Evolutionary conservation across 2,888 invertebrate genomes (phyloP), one percentile per base, ranked within the genome.

Genomic region (Iphiclides podalirius): DNA sequence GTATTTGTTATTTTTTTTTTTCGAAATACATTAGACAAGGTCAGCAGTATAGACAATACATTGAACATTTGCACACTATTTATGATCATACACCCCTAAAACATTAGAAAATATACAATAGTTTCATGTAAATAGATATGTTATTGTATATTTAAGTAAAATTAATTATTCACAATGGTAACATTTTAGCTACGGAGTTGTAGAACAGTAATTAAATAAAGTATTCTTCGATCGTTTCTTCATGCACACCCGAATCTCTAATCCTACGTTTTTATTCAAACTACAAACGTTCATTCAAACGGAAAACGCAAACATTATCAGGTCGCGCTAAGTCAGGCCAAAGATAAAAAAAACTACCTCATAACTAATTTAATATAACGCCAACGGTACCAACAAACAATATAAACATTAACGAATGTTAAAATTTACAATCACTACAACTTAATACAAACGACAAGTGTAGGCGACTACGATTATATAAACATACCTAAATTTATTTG

Each of bases 401-500:
- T 70, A 54, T 57, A 66, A 50, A 75, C 64, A 70, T 70, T 79
- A 79, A 83, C 81, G 60, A 60, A 70, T 67, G 66, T 81, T 86
- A 85, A 78, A 83, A 81, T 83, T 79, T 84, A 85, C 77, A 84
- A 71, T 58, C 67, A 72, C 79, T 86, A 85, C 76, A 81, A 79
- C 75, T 77, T 70, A 78, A 77, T 57, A 11, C 67, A 63, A 81
- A 79, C 73, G n/a, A 70, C 65, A 78, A 67, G 66, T 69, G 68
- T 75, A 69, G 70, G 70, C 71, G 73, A 74, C 76, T 78, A 78
- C 66, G 63, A 73, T 31, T 31, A 31, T 70, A 70, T 61, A 79
- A 83, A 79, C 73, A 66, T 81, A 84, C 79, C 85, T 87, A 86
- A 79, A 73, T 79, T 85, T 88, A 88, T 88, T 88, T 87, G 86